phyloP scores from a whole-genome alignment of 2,797 vertebrate genomes.

The Notamacropus eugenii region DNA sequence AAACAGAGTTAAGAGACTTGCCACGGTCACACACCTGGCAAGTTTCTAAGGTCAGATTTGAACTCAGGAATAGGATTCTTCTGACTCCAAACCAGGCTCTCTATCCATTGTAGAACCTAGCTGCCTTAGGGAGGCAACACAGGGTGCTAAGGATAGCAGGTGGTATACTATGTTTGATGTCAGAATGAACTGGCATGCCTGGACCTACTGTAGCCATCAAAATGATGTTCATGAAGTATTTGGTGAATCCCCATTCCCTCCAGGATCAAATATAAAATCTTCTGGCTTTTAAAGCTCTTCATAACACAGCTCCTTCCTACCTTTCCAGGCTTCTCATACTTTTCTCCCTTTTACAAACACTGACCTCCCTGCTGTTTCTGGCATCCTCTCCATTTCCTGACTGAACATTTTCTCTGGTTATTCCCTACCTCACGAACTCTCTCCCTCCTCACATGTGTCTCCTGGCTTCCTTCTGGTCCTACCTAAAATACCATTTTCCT shows the following conservation, averaged over 20 bases:
- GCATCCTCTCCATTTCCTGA: not conserved
- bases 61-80: not conserved
- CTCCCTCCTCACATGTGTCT: not conserved
- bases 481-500: not conserved
- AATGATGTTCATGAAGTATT: not conserved
- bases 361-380: not conserved
- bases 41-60: not conserved
- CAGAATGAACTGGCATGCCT: not conserved
- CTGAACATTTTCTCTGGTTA: not conserved
- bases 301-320: not conserved
- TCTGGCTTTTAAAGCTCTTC: not conserved
- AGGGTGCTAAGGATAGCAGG: not conserved
- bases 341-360: not conserved
- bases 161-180: not conserved
- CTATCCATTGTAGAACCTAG: no score
- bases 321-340: not conserved
- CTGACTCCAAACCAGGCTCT: not conserved
- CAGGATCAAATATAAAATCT: not conserved
- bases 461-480: not conserved
- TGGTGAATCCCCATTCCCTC: not conserved
- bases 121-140: not conserved
- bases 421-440: not conserved
- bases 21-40: not conserved
- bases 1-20: not conserved
- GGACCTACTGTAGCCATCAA: not conserved